phyloP scores from a whole-genome alignment of 92 coral and sea anemone species.

The Diadumene lineata region DNA sequence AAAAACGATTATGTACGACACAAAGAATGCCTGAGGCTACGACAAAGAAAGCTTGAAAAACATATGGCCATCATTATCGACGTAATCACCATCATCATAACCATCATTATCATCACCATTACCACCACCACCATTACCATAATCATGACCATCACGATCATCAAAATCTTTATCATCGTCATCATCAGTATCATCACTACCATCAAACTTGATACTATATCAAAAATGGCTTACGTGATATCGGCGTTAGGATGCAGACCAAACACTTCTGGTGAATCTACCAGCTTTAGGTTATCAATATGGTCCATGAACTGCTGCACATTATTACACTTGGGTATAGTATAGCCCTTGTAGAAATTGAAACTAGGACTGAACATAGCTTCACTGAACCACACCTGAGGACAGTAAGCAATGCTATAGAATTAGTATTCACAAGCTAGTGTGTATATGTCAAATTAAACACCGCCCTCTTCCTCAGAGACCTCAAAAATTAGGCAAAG shows the following conservation, averaged over 20 bases:
- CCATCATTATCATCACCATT: neutral
- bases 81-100: neutral
- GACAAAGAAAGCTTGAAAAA: no score
- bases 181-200: no score
- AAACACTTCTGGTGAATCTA: constrained; percentile 96
- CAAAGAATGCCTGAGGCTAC: no score
- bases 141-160: neutral
- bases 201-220: neutral
- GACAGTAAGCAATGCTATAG: neutral
- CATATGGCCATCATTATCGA: neutral
- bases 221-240: constrained; percentile 76
- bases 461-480: no score
- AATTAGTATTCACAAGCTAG: no score
- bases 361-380: constrained; percentile 87
- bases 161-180: neutral
- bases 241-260: constrained; percentile 98
- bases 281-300: constrained; percentile 87
- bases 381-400: constrained; percentile 94
- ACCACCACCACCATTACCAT: neutral
- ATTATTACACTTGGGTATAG: constrained; percentile 77
- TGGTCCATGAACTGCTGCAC: constrained; percentile 79
- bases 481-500: no score
- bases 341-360: constrained; percentile 96
- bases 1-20: no score
- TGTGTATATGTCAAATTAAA: no score